phyloP scores from a whole-genome alignment of 2,113 vertebrate species.

The Planiliza haematocheilus region DNA sequence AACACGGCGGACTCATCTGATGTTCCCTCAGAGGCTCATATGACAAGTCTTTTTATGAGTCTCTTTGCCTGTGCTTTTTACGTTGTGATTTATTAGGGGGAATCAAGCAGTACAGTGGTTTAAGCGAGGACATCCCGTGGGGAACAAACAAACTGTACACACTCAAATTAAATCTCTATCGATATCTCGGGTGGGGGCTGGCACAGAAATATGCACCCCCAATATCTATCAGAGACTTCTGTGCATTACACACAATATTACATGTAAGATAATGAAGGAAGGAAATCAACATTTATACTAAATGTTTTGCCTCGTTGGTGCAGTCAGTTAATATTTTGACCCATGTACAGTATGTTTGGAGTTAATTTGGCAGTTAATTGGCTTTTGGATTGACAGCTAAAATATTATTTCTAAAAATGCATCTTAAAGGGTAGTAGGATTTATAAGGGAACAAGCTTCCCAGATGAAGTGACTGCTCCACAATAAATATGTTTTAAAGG shows the following conservation, averaged over 20 bases:
- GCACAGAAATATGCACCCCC: not conserved
- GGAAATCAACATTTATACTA: not conserved
- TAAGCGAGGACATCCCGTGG: slow-evolving; percentile 19
- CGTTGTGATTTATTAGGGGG: slow-evolving; percentile 44
- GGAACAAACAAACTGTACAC: slow-evolving; percentile 6
- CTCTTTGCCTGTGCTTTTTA: slow-evolving; percentile 49
- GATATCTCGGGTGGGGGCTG: not conserved
- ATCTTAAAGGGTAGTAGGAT: not conserved
- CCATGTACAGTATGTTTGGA: slow-evolving; percentile 35
- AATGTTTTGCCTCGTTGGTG: slow-evolving; percentile 24
- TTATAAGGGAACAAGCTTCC: too few species aligned
- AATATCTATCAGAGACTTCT: not conserved
- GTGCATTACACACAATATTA: slow-evolving; percentile 8
- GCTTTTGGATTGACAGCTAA: slow-evolving; percentile 13
- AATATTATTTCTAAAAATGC: slow-evolving; percentile 11
- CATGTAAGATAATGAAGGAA: slow-evolving; percentile 1
- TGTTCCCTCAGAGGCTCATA: slow-evolving; percentile 37
- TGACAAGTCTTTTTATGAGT: slow-evolving; percentile 38
- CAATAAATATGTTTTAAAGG: too few species aligned
- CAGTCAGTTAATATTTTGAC: slow-evolving; percentile 44
- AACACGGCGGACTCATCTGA: slow-evolving; percentile 3
- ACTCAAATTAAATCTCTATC: slow-evolving; percentile 17
- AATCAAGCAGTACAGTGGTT: slow-evolving; percentile 3
- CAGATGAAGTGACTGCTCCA: too few species aligned
- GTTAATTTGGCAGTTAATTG: not conserved